Evolutionary conservation across 2,888 invertebrate species (phyloP).

Genomic region (Noctua comes): DNA sequence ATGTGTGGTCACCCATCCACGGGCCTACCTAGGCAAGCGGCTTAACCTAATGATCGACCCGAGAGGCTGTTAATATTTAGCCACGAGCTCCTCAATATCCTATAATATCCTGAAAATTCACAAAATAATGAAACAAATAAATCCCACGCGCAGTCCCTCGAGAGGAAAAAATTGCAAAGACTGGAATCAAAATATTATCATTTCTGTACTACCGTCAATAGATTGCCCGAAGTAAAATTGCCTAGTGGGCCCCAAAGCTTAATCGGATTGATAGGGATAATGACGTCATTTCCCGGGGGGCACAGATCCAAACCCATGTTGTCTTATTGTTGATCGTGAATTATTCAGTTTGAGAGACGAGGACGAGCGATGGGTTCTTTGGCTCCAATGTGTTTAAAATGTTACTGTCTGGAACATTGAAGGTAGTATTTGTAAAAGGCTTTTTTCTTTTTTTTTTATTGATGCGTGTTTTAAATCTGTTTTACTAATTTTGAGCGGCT

Average conservation of each 20-base stretch:
- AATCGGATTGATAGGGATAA: conserved; percentile 62
- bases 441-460: not conserved
- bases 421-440: not conserved
- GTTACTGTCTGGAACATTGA: not conserved
- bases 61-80: not conserved
- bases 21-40: not conserved
- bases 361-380: conserved; percentile 25
- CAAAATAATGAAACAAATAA: not conserved
- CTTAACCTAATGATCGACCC: not conserved
- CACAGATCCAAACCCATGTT: conserved; percentile 39
- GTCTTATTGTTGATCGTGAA: conserved; percentile 55
- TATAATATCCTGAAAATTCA: too few relatives aligned
- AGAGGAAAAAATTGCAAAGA: conserved; percentile 12
- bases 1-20: not conserved
- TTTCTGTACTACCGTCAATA: conserved; percentile 33
- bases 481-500: too few relatives aligned
- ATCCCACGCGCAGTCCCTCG: not conserved
- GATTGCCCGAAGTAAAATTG: conserved; percentile 60
- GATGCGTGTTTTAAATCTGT: too few relatives aligned
- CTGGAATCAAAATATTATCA: conserved; percentile 49
- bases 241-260: conserved; percentile 53
- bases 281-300: conserved; percentile 48
- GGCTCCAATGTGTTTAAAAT: not conserved
- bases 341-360: conserved; percentile 46
- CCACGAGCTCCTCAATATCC: not conserved